Evolutionary conservation across 2,888 invertebrate species (phyloP).

Genomic region (Ferrisia virgata): DNA sequence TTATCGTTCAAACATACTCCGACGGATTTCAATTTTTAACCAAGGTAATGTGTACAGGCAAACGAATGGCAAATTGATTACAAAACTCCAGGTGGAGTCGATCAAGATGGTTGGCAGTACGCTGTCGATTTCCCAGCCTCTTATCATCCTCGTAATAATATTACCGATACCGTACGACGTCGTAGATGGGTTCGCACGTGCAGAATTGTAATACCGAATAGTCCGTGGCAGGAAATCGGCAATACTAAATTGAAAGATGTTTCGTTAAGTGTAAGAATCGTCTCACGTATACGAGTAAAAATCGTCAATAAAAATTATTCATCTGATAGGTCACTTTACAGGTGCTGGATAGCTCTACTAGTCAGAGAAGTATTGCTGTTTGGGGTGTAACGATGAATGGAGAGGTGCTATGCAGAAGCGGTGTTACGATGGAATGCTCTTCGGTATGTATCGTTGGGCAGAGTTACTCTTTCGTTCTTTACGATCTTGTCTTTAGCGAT

Average conservation of each 20-base stretch:
- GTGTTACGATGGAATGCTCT: constrained; percentile 70
- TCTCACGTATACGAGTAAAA: not conserved
- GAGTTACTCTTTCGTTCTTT: constrained; percentile 36
- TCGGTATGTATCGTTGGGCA: constrained; percentile 65
- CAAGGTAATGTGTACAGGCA: constrained; percentile 53
- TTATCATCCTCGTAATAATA: constrained; percentile 79
- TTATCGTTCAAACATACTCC: no score
- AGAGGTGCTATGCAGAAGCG: constrained; percentile 77
- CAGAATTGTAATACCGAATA: constrained; percentile 69
- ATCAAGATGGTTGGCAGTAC: constrained; percentile 92
- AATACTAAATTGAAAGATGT: constrained; percentile 80
- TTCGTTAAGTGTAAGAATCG: constrained; percentile 63
- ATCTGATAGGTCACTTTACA: not conserved
- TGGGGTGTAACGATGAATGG: constrained; percentile 87
- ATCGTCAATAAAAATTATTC: not conserved
- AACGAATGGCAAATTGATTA: constrained; percentile 90
- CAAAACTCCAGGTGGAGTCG: constrained; percentile 83
- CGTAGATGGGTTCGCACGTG: constrained; percentile 81
- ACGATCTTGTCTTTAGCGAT: not conserved
- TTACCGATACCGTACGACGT: constrained; percentile 84
- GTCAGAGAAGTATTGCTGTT: constrained; percentile 53
- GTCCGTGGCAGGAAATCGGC: constrained; percentile 86
- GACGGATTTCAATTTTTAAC: not conserved
- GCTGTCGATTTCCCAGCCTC: constrained; percentile 86
- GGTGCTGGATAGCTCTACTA: not conserved